Percentiles rank a stretch among this genome's conserved stretches.
These are phyloP conservation scores for Onchidella celtica DNA, from an alignment of 2,888 invertebrate genomes.

Conservation along the genomic window DNA sequence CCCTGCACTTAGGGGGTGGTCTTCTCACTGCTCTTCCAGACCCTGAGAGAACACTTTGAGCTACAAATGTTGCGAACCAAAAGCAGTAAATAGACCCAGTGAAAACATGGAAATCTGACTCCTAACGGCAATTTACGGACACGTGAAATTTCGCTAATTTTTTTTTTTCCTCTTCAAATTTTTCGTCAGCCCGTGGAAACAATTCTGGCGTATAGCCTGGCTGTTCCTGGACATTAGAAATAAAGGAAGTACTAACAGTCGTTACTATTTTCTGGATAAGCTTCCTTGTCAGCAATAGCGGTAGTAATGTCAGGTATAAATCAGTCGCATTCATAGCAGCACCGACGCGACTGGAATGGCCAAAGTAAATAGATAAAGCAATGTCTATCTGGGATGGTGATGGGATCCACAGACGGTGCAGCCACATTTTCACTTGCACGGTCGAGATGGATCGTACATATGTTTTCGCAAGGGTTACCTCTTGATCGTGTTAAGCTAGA, in stretches of 20 bases:
- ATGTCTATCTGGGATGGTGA: not conserved
- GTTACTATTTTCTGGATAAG: not conserved
- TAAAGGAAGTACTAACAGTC: not conserved
- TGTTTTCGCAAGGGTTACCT: too few species aligned
- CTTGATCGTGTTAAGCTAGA: too few species aligned
- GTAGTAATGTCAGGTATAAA: not conserved
- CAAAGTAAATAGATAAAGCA: conserved; percentile 19
- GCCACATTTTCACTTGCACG: too few species aligned
- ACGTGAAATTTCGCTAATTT: not conserved
- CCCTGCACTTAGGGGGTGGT: conserved; percentile 6
- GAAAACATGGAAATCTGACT: not conserved
- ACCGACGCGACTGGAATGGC: not conserved
- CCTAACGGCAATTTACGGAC: not conserved
- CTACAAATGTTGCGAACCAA: not conserved
- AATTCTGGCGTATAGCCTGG: not conserved
- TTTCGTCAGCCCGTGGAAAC: not conserved
- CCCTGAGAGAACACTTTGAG: not conserved
- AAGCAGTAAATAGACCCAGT: not conserved
- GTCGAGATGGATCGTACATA: too few species aligned
- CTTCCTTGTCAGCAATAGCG: not conserved
- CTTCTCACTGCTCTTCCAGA: not conserved
- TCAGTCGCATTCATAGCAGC: not conserved
- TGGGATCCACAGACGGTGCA: not conserved
- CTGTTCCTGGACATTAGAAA: not conserved
- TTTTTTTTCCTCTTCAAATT: not conserved